Evolutionary conservation across 1,140 invertebrate genomes (phyloP).

Genomic region (Hestina assimilis): DNA sequence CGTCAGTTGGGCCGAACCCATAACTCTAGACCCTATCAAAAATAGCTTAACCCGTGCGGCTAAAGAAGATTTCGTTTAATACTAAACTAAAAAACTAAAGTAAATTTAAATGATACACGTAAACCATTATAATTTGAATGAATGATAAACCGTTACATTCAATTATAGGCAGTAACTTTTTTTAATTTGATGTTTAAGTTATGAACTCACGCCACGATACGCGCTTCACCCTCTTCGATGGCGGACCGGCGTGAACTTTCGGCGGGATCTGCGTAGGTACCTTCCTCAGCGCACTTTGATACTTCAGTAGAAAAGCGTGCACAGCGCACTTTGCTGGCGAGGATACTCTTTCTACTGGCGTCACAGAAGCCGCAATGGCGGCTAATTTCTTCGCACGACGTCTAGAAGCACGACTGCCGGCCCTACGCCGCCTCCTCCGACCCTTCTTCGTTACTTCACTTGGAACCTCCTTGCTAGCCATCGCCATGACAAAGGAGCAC

Average conservation of each 20-base stretch:
- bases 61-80: too few relatives aligned
- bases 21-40: too few relatives aligned
- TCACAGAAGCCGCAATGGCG: constrained; percentile 2
- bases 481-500: constrained; percentile 17
- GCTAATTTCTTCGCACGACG: constrained; percentile 39
- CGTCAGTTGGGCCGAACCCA: too few relatives aligned
- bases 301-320: constrained; percentile 56
- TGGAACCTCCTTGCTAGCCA: constrained; percentile 52
- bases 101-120: too few relatives aligned
- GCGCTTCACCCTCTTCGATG: constrained; percentile 61
- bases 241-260: constrained; percentile 56
- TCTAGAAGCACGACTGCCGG: constrained; percentile 38
- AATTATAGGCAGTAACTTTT: too few relatives aligned
- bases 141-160: too few relatives aligned
- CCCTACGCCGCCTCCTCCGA: constrained; percentile 45
- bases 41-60: too few relatives aligned
- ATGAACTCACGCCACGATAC: constrained; percentile 69
- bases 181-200: background rate
- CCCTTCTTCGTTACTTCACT: constrained; percentile 42
- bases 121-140: too few relatives aligned
- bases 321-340: constrained; percentile 61
- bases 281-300: constrained; percentile 61
- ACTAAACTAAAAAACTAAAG: too few relatives aligned
- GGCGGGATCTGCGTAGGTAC: constrained; percentile 62
- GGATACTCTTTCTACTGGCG: constrained; percentile 11